Percentiles rank a stretch among this genome's conserved stretches.
phyloP scores from a whole-genome alignment of 2,113 vertebrate species.

The Perca flavescens region DNA sequence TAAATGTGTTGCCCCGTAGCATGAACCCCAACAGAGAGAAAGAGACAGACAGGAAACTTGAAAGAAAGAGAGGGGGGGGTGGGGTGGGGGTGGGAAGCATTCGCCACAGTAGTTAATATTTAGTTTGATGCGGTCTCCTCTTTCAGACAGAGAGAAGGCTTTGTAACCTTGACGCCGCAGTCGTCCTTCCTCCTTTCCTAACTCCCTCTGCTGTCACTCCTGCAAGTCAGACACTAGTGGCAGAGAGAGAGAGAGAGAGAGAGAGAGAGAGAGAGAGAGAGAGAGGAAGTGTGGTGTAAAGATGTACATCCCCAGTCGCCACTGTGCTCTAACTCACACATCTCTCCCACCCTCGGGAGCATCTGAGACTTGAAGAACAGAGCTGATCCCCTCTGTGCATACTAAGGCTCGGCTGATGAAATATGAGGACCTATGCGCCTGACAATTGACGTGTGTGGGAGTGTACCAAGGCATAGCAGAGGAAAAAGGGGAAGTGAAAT shows the following conservation, averaged over 20 bases:
- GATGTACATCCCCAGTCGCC: slow-evolving; percentile 30
- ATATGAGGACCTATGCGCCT: slow-evolving; percentile 22
- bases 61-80: slow-evolving; percentile 2
- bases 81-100: not conserved
- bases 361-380: slow-evolving; percentile 57
- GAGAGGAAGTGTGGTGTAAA: slow-evolving; percentile 19
- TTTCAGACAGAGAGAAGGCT: slow-evolving; percentile 39
- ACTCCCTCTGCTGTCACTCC: slow-evolving; percentile 58
- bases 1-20: slow-evolving; percentile 58
- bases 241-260: not conserved
- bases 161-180: slow-evolving; percentile 58
- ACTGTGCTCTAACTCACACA: slow-evolving; percentile 34
- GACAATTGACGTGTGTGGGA: not conserved
- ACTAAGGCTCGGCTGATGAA: slow-evolving; percentile 39
- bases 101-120: slow-evolving; percentile 33
- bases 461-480: not conserved
- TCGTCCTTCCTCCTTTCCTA: slow-evolving; percentile 40
- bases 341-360: slow-evolving; percentile 36
- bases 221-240: slow-evolving; percentile 40
- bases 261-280: not conserved
- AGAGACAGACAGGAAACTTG: slow-evolving; percentile 43
- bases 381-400: slow-evolving; percentile 40
- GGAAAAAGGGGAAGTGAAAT: slow-evolving; percentile 6
- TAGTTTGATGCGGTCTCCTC: slow-evolving; percentile 56
- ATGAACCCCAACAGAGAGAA: slow-evolving; percentile 52